A percentile compares a stretch with the other conserved stretches of the same genome.
phyloP scores from a whole-genome alignment of 2,797 vertebrate genomes.

The Garrulus glandarius region DNA sequence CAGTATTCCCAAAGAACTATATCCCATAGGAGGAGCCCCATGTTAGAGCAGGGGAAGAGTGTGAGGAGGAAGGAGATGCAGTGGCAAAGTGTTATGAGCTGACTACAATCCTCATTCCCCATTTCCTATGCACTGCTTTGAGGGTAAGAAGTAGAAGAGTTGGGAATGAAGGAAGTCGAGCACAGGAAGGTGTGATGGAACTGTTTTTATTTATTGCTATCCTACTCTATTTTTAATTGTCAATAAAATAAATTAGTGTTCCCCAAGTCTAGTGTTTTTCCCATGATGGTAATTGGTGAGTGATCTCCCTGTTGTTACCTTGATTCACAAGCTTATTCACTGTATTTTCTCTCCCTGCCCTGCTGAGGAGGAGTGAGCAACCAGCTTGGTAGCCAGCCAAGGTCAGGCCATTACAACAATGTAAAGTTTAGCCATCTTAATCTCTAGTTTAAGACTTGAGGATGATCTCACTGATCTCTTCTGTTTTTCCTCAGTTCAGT shows the following conservation, averaged over 20 bases:
- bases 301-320: background rate
- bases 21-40: rapidly evolving
- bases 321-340: background rate
- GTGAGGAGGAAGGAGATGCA: background rate
- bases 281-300: rapidly evolving
- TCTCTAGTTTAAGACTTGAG: background rate
- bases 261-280: background rate
- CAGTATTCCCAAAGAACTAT: background rate
- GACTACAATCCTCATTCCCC: background rate
- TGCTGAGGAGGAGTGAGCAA: background rate
- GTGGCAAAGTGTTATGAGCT: background rate
- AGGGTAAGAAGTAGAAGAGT: background rate
- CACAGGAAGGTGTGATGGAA: rapidly evolving
- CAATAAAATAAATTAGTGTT: background rate
- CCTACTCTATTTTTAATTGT: background rate
- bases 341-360: background rate
- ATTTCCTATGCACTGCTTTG: background rate
- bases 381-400: background rate
- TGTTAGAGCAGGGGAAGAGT: background rate
- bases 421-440: background rate
- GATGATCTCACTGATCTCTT: background rate
- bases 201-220: background rate
- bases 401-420: background rate
- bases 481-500: background rate
- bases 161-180: background rate